phyloP scores from a whole-genome alignment of 2,797 vertebrate genomes.

The Gymnodraco acuticeps region DNA sequence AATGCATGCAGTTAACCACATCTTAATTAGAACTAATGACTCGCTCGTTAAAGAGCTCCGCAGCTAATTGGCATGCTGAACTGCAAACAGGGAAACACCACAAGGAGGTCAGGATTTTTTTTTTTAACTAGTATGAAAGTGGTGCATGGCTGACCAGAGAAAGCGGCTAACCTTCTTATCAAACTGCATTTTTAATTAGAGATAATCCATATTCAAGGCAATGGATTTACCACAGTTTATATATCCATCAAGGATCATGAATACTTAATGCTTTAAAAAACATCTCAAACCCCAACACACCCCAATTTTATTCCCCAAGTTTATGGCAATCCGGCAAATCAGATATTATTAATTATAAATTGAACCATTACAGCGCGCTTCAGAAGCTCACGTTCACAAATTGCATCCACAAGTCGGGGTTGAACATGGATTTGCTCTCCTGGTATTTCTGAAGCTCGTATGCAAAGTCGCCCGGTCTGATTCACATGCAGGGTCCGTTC shows the following conservation, averaged over 20 bases:
- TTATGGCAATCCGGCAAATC: conserved; percentile 97
- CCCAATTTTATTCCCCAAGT: conserved; percentile 85
- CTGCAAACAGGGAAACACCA: conserved; percentile 64
- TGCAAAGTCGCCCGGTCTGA: conserved; percentile 65
- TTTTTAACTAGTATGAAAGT: conserved; percentile 45
- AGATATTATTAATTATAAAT: conserved; percentile 95
- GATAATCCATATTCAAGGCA: conserved; percentile 96
- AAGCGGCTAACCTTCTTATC: conserved; percentile 73
- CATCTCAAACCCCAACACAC: conserved; percentile 81
- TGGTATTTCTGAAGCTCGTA: conserved; percentile 65
- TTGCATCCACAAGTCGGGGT: conserved; percentile 73
- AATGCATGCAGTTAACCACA: conserved; percentile 91
- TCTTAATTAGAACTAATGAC: conserved; percentile 96
- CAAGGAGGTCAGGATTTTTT: conserved; percentile 58
- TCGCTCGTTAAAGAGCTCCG: conserved; percentile 86
- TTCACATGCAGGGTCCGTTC: conserved; percentile 77
- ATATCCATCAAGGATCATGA: conserved; percentile 94
- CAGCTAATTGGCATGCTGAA: conserved; percentile 87
- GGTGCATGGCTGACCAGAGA: conserved; percentile 68
- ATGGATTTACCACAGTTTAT: conserved; percentile 87
- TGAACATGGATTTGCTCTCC: conserved; percentile 72
- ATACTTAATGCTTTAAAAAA: conserved; percentile 91
- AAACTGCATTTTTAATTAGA: conserved; percentile 95
- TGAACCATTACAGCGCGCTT: conserved; percentile 77
- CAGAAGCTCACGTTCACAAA: conserved; percentile 78